Evolutionary conservation across 2,888 invertebrate genomes (phyloP).

Genomic region (Busseola fusca): DNA sequence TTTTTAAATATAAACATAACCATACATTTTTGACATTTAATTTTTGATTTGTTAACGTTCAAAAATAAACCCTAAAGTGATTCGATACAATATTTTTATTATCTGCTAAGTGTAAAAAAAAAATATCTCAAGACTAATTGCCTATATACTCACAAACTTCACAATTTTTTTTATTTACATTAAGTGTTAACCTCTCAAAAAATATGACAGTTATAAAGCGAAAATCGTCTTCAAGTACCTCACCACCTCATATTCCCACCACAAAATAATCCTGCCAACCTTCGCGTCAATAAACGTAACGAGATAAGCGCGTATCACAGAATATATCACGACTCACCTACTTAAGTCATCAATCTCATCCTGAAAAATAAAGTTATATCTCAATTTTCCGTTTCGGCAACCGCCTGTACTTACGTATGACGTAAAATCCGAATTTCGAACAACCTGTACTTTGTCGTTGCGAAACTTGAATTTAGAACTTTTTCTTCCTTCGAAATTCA

Average conservation of each 20-base stretch:
- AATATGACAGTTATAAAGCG: conserved; percentile 1
- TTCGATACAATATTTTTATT: not conserved
- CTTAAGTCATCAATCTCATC: conserved; percentile 84
- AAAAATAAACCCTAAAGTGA: not conserved
- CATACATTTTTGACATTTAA: not conserved
- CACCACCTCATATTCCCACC: conserved; percentile 35
- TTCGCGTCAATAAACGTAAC: conserved; percentile 69
- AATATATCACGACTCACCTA: conserved; percentile 75
- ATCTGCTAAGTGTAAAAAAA: not conserved
- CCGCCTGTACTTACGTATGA: conserved; percentile 80
- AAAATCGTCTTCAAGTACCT: conserved; percentile 8
- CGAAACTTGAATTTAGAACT: conserved; percentile 40
- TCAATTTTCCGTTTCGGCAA: conserved; percentile 85
- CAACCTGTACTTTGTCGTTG: conserved; percentile 52
- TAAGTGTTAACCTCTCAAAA: not conserved
- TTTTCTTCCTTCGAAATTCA: conserved; percentile 13
- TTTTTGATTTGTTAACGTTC: not conserved
- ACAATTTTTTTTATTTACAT: not conserved
- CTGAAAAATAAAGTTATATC: conserved; percentile 86
- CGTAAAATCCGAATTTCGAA: conserved; percentile 72
- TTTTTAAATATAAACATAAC: too few relatives aligned
- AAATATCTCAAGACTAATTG: not conserved
- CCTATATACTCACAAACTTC: not conserved
- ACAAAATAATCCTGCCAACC: conserved; percentile 46
- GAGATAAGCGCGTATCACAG: conserved; percentile 73